Evolutionary conservation across 2,888 invertebrate species (phyloP).

Genomic region (Halictus quadricinctus): DNA sequence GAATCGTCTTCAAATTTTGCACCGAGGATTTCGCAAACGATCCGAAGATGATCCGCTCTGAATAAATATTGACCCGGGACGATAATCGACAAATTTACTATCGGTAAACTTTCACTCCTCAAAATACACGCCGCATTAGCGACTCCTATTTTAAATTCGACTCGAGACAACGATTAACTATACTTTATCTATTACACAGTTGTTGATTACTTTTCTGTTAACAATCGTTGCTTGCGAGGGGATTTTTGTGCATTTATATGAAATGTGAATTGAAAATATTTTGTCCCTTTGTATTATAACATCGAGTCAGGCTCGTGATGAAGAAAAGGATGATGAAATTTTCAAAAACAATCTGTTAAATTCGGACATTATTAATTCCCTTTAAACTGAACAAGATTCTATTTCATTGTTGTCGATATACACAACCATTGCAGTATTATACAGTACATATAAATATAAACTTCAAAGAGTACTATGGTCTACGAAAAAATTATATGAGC

Average conservation of each 20-base stretch:
- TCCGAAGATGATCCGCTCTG: not conserved
- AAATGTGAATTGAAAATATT: not conserved
- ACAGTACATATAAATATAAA: too few relatives aligned
- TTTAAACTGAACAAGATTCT: too few relatives aligned
- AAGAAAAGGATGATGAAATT: too few relatives aligned
- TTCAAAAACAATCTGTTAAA: too few relatives aligned
- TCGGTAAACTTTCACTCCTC: slow-evolving; percentile 1
- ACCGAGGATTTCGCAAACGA: not conserved
- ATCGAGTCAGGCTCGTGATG: too few relatives aligned
- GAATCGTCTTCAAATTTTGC: not conserved
- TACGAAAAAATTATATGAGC: not conserved
- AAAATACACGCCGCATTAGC: not conserved
- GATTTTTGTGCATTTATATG: not conserved
- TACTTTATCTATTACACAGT: not conserved
- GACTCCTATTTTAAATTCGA: not conserved
- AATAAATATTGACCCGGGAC: not conserved
- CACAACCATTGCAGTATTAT: too few relatives aligned
- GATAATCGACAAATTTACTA: not conserved
- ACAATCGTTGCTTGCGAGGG: too few relatives aligned
- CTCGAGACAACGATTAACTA: not conserved
- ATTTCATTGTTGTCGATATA: too few relatives aligned
- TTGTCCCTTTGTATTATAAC: too few relatives aligned
- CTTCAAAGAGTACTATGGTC: not conserved
- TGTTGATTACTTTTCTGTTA: not conserved
- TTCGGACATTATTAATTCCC: not conserved